A percentile compares a stretch with the other conserved stretches of the same genome.
These are phyloP conservation scores for Pogona vitticeps DNA, from an alignment of 2,113 vertebrate genomes.

Conservation along the genomic window DNA sequence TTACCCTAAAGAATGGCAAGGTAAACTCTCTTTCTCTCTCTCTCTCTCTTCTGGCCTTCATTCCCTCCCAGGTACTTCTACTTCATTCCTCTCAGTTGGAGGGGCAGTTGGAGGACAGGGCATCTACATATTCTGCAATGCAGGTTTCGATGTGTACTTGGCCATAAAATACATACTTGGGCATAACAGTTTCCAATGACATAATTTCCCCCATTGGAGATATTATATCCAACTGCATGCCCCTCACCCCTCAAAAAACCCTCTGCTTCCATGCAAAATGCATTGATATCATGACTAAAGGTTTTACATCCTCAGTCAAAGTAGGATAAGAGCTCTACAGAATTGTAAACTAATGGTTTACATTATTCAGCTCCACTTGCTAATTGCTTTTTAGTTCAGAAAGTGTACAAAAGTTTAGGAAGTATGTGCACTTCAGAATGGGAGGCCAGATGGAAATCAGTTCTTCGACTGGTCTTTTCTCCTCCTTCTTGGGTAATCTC, in stretches of 20 bases:
- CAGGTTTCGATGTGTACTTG: not conserved
- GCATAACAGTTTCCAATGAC: too few relatives aligned
- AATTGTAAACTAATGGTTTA: not conserved
- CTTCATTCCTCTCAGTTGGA: not conserved
- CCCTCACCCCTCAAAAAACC: not conserved
- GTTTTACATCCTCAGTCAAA: not conserved
- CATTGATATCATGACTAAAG: not conserved
- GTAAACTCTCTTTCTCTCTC: not conserved
- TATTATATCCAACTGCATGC: too few relatives aligned
- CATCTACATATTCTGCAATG: not conserved
- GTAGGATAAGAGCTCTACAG: not conserved
- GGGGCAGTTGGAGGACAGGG: not conserved
- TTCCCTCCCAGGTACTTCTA: not conserved
- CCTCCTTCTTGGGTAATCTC: not conserved
- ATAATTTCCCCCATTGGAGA: too few relatives aligned
- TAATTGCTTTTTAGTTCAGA: conserved; percentile 6
- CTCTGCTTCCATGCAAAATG: not conserved
- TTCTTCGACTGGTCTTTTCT: conserved; percentile 8
- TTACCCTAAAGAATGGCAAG: too few relatives aligned
- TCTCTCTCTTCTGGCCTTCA: too few relatives aligned
- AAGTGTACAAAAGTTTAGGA: not conserved
- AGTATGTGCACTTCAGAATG: conserved; percentile 3
- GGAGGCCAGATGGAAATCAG: conserved; percentile 8
- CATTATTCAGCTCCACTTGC: conserved; percentile 6
- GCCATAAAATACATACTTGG: too few relatives aligned